Evolutionary conservation across 2,797 vertebrate species (phyloP).

Genomic region (Hemitrygon akajei): DNA sequence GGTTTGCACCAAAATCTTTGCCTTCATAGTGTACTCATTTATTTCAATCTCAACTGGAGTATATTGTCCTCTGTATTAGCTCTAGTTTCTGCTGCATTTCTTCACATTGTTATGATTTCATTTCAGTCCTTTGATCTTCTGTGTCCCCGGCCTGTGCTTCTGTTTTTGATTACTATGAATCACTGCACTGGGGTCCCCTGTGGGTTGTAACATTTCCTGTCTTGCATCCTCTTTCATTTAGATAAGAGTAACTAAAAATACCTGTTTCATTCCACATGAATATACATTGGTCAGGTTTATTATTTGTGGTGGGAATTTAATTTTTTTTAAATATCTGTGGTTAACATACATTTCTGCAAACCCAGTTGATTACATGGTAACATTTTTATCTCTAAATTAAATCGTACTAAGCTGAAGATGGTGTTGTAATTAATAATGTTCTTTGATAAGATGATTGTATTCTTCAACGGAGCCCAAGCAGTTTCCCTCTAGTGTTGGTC

Average conservation of each 20-base stretch:
- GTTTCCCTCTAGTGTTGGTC: neutral
- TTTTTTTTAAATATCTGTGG: neutral
- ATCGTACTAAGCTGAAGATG: neutral
- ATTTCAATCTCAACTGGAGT: neutral
- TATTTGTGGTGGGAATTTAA: neutral
- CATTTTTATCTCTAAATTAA: neutral
- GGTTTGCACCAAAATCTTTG: neutral
- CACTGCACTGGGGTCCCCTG: neutral
- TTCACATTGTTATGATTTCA: neutral
- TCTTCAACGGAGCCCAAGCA: neutral
- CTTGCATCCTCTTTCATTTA: slow-evolving; percentile 1
- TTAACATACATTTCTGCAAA: neutral
- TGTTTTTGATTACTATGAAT: neutral
- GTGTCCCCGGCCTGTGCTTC: neutral
- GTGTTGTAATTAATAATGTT: neutral
- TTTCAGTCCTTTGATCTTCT: neutral
- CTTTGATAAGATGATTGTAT: neutral
- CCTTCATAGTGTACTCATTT: neutral
- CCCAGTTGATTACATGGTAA: neutral
- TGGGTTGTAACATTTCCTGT: neutral
- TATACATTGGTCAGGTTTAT: neutral
- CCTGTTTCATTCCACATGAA: neutral
- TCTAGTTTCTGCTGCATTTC: neutral
- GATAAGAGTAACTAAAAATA: neutral
- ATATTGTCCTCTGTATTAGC: neutral